Evolutionary conservation across 2,113 vertebrate species (phyloP), one percentile per base, ranked within the genome.

Genomic region (Galemys pyrenaicus): DNA sequence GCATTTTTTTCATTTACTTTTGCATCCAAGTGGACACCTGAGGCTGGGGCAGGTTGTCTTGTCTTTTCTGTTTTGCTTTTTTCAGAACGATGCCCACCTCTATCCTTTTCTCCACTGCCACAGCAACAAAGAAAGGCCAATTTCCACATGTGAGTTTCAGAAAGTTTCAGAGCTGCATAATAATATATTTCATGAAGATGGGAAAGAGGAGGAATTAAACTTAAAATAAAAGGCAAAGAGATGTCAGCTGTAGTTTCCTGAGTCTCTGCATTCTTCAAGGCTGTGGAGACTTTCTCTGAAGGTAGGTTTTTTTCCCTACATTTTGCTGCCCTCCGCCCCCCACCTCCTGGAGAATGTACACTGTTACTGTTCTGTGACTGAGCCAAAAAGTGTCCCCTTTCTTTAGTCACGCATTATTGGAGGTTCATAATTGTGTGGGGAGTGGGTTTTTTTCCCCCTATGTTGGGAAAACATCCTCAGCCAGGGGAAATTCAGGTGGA

Each of bases 331-430:
- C 20, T 54, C 70, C 30, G 41, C 70, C 78, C 89, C 80, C 91
- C 75, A 3, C 30, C 15, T n/a, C 51, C 73, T 17, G 20, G 78
- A 26, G 65, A 67, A 30, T 17, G 16, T 89, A 65, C 39, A 32
- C 44, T 22, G 74, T 67, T 60, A 49, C 4, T 1, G 80, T 79
- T 80, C 75, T 56, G 0, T 26, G 54, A 3, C n/a, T 16, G 46
- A 84, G 62, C 89, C 39, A 44, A 49, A n/a, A 58, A n/a, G 79
- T 26, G 44, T 30, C 71, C 71, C 82, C 71, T 92, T 87, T 81
- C 82, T 83, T 89, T 49, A 51, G 84, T 87, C 46, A 19, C 19
- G 35, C 78, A 20, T 79, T 94, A 46, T 65, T 64, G 68, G 70
- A 89, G 35, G 24, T 64, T 92, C 92, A 26, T 91, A 75, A 87